Conservation (phyloP, 2,888 invertebrate species). For the Hoplodrina ambigua region DNA sequence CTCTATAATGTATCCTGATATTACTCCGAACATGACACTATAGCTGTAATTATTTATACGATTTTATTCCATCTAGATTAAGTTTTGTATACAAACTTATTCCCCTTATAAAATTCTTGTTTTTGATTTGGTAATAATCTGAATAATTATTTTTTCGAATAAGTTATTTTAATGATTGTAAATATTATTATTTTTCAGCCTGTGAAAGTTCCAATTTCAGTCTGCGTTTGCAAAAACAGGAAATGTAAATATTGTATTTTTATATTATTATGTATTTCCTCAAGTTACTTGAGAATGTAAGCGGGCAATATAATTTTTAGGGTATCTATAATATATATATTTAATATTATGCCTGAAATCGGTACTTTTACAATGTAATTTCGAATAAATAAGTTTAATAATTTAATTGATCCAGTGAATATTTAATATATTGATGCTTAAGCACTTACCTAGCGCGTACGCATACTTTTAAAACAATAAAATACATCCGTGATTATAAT, state of each 20-base stretch:
- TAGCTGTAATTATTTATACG: slow-evolving; percentile 67
- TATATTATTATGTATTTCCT: slow-evolving; percentile 71
- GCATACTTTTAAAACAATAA: slow-evolving; percentile 5
- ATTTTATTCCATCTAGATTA: slow-evolving; percentile 63
- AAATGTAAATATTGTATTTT: slow-evolving; percentile 84
- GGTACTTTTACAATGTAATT: slow-evolving; percentile 71
- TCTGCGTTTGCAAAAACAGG: slow-evolving; percentile 60
- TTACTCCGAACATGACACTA: slow-evolving; percentile 67
- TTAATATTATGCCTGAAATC: slow-evolving; percentile 67
- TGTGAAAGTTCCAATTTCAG: slow-evolving; percentile 67
- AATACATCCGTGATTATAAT: slow-evolving; percentile 15
- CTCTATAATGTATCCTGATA: slow-evolving; percentile 57
- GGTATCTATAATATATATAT: slow-evolving; percentile 57
- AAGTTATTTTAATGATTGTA: slow-evolving; percentile 62
- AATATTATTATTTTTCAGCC: slow-evolving; percentile 50
- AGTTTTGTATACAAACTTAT: slow-evolving; percentile 55
- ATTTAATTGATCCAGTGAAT: slow-evolving; percentile 72
- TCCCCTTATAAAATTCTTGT: slow-evolving; percentile 20
- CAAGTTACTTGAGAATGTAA: slow-evolving; percentile 77
- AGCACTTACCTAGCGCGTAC: slow-evolving; percentile 62
- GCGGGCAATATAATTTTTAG: slow-evolving; percentile 70
- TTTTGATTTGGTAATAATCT: slow-evolving; percentile 52
- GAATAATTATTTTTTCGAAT: slow-evolving; percentile 46
- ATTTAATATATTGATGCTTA: slow-evolving; percentile 80
- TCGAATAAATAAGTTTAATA: slow-evolving; percentile 64